Conservation (phyloP, 2,888 invertebrate species). For the Orchestes rusci region DNA sequence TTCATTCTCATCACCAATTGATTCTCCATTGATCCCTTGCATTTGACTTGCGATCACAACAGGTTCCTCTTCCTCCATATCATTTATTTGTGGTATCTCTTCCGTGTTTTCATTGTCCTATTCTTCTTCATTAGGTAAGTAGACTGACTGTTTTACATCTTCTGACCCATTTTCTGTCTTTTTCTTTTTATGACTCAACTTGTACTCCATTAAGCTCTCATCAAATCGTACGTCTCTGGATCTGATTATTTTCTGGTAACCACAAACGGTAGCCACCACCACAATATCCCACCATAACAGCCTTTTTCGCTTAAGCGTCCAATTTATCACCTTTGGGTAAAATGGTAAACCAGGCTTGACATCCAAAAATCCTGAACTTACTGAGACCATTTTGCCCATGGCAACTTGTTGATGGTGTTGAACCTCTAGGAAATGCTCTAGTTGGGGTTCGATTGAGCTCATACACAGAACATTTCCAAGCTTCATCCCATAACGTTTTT, state of each 20-base stretch:
- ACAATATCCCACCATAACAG: conserved; percentile 19
- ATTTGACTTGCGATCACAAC: not conserved
- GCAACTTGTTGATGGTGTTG: conserved; percentile 13
- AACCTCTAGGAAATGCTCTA: conserved; percentile 7
- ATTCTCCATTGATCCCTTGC: not conserved
- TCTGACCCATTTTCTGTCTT: too few species aligned
- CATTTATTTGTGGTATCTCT: not conserved
- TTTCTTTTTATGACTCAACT: not conserved
- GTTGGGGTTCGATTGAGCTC: conserved; percentile 19
- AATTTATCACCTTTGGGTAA: conserved; percentile 16
- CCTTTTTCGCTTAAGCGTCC: conserved; percentile 11
- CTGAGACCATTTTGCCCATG: conserved; percentile 13
- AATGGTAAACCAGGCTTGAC: conserved; percentile 13
- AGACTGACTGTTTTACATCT: too few species aligned
- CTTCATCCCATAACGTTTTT: conserved; percentile 18
- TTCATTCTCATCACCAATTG: too few species aligned
- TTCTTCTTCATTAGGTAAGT: not conserved
- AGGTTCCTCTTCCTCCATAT: not conserved
- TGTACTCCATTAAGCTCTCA: conserved; percentile 13
- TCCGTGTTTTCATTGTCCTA: not conserved
- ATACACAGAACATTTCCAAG: conserved; percentile 15
- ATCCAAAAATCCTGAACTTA: conserved; percentile 16
- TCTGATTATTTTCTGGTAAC: conserved; percentile 15
- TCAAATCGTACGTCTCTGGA: conserved; percentile 18
- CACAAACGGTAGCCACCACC: conserved; percentile 20